These are phyloP conservation scores for Esox lucius DNA, from an alignment of 2,797 vertebrate genomes.

Conservation along the genomic window DNA sequence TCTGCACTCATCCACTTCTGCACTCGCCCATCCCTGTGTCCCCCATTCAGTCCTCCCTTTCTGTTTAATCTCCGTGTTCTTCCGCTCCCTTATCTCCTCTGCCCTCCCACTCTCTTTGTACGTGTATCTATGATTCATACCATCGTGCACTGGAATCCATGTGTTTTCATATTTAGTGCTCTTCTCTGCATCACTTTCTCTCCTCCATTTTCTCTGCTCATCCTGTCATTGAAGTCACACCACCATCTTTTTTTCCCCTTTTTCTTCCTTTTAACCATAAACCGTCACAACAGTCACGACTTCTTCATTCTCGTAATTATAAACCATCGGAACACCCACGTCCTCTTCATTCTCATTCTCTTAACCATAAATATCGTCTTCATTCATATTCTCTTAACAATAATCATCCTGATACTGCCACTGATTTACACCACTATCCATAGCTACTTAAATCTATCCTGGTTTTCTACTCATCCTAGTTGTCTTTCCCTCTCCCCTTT, in stretches of 20 bases:
- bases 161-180: slow-evolving; percentile 53
- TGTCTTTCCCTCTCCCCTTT: slow-evolving; percentile 13
- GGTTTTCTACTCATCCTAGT: slow-evolving; percentile 11
- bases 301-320: no score
- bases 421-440: background rate
- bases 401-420: background rate
- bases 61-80: slow-evolving; percentile 3
- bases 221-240: slow-evolving; percentile 36
- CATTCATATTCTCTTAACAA: no score
- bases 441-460: background rate
- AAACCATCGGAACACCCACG: no score
- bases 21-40: background rate
- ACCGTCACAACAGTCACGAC: no score
- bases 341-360: no score
- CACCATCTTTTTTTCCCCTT: slow-evolving; percentile 21
- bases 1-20: background rate
- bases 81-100: slow-evolving; percentile 3
- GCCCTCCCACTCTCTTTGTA: slow-evolving; percentile 13
- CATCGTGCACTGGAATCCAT: slow-evolving; percentile 47
- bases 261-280: no score
- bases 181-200: slow-evolving; percentile 13
- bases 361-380: no score
- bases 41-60: background rate
- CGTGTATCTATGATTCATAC: slow-evolving; percentile 56
- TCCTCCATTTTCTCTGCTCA: slow-evolving; percentile 14